Base-by-base conservation (phyloP, 2,113 vertebrate genomes). In the Tautogolabrus adspersus region DNA sequence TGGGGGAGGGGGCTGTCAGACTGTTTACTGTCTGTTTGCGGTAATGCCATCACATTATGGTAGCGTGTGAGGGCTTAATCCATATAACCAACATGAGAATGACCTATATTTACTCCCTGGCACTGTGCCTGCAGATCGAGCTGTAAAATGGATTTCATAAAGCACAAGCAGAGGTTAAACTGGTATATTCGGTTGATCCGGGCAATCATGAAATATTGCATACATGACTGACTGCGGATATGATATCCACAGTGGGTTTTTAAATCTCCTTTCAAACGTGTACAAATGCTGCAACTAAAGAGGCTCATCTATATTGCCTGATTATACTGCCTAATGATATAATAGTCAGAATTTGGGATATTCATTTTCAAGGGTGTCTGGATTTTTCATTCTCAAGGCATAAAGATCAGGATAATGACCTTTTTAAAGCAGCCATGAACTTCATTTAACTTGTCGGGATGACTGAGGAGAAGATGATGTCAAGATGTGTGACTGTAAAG, bases 11-110 rank as follows among this genome's bases (percentile, higher is more conserved):
- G 65, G 78, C 66, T 26, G 13, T 72, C 47, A 72, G 72, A 75
- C 71, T 77, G 81, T 79, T 87, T 71, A 75, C 73, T 37, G 58
- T 88, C 64, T 76, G 74, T 65, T 78, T 85, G 83, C n/a, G 51
- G 42, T 77, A 87, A 81, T 34, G 60, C 73, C 57, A 8, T 79
- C 76, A 66, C 77, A 73, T 81, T 54, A 72, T 77, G 73, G 34
- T 64, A 71, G 40, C 5, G 51, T 19, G 72, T 73, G 75, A 54
- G 73, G 57, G 72, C 30, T 81, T 79, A 67, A 80, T 87, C 54
- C 70, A 87, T 46, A 84, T 38, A 85, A 70, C 21, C 52, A 44
- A 74, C 79, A 63, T 59, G 59, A 66, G 57, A 51, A 38, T 46
- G 75, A 75, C 87, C 87, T 66, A 81, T 69, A 68, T 83, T 57